Percentiles rank a stretch among this genome's conserved stretches.
phyloP scores from a whole-genome alignment of 2,888 invertebrate species.

The Drosophila formosana region DNA sequence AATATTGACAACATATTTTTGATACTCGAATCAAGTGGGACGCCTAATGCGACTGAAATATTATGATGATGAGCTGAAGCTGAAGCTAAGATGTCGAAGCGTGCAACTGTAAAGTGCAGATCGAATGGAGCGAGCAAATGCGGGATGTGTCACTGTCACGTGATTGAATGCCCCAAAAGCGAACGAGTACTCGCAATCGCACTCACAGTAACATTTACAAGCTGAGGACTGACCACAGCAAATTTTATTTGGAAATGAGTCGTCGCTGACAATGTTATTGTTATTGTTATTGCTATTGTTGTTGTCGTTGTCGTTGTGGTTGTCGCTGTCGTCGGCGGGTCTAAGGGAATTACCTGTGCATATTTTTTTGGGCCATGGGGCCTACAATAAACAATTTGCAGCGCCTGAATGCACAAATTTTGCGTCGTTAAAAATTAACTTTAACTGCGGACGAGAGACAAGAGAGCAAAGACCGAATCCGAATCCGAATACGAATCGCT shows the following conservation, averaged over 20 bases:
- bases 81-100: slow-evolving; percentile 23
- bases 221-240: slow-evolving; percentile 64
- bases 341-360: slow-evolving; percentile 52
- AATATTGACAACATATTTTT: too few relatives aligned
- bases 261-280: slow-evolving; percentile 28
- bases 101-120: slow-evolving; percentile 44
- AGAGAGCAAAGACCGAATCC: slow-evolving; percentile 22
- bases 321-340: slow-evolving; percentile 26
- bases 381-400: slow-evolving; percentile 79
- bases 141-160: slow-evolving; percentile 47
- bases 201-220: neutral
- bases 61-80: too few relatives aligned
- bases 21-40: too few relatives aligned
- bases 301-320: slow-evolving; percentile 13
- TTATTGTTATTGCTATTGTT: neutral
- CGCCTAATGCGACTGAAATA: too few relatives aligned
- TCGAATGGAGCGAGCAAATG: slow-evolving; percentile 32
- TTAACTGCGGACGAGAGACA: slow-evolving; percentile 54
- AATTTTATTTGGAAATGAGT: slow-evolving; percentile 70
- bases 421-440: slow-evolving; percentile 77
- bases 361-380: slow-evolving; percentile 55
- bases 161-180: slow-evolving; percentile 53
- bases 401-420: slow-evolving; percentile 81
- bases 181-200: neutral
- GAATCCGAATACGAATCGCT: slow-evolving; percentile 15